Evolutionary conservation across 2,888 invertebrate species (phyloP), one percentile per base, ranked within the genome.

Genomic region (Odontothrips loti): DNA sequence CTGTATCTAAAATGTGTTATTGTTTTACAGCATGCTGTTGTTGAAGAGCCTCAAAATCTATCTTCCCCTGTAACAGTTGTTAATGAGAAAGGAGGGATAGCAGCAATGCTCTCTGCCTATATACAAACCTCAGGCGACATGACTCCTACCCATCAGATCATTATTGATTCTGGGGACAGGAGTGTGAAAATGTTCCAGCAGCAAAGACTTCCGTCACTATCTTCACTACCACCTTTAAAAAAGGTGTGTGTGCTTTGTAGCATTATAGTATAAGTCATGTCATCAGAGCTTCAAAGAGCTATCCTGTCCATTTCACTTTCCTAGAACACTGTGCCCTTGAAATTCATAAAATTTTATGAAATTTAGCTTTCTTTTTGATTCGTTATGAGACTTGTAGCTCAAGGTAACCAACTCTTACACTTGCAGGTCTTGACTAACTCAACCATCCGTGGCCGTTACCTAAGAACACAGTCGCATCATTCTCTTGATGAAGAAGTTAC

Each of bases 401-500:
- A 58, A 6, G 20, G n/a, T 58, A 6, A 10, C 1, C 9, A 75
- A 23, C 27, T 27, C 9, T 12, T 75, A n/a, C n/a, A n/a, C 10
- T 27, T 75, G 12, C 68, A 75, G 68, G 68, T 27, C 12, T 27
- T 75, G 23, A 23, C 68, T 27, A 75, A 75, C 12, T 75, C 68
- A 27, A 75, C 68, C 6, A 75, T 75, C 12, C 68, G 68, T 27
- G 23, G 68, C 68, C 68, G 68, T 12, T 75, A 75, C 23, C 27
- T 75, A 27, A 75, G 68, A 27, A n/a, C 23, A 12, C 68, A 75
- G 27, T 27, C 68, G 8, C 68, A 75, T 75, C 68, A 75, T 75
- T 23, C 68, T 3, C 68, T 75, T 75, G 68, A 75, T 75, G 68
- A 75, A 12, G 68, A 75, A 75, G 68, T 75, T 27, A 75, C 68